phyloP scores from a whole-genome alignment of 2,888 invertebrate genomes.

The Syrphus vitripennis region DNA sequence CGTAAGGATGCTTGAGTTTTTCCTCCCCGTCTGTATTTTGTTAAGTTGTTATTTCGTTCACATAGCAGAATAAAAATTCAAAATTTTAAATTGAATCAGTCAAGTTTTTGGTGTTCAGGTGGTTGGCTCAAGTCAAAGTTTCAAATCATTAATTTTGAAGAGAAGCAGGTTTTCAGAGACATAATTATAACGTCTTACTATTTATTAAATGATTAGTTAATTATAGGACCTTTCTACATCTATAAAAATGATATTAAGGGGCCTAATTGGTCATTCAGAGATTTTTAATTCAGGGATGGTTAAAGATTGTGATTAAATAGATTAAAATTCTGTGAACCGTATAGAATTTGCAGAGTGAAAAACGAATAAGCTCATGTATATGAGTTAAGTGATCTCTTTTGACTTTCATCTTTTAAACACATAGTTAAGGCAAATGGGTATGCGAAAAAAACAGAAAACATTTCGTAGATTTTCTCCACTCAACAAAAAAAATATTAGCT shows the following conservation, averaged over 20 bases:
- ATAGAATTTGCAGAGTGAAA: too few relatives aligned
- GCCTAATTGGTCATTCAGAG: not conserved
- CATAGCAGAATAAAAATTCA: slow-evolving; percentile 10
- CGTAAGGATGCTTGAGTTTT: slow-evolving; percentile 23
- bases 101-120: slow-evolving; percentile 55
- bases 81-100: slow-evolving; percentile 41
- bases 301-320: too few relatives aligned
- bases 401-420: too few relatives aligned
- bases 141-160: slow-evolving; percentile 24
- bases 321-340: too few relatives aligned
- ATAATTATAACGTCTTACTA: slow-evolving; percentile 20
- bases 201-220: not conserved
- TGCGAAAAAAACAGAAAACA: too few relatives aligned
- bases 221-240: not conserved
- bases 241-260: too few relatives aligned
- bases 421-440: too few relatives aligned
- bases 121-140: slow-evolving; percentile 40
- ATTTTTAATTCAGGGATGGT: not conserved
- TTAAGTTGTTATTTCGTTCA: not conserved
- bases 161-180: slow-evolving; percentile 9
- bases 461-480: too few relatives aligned
- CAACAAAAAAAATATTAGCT: too few relatives aligned
- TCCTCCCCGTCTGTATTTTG: slow-evolving; percentile 38
- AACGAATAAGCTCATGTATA: too few relatives aligned
- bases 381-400: too few relatives aligned